A percentile compares a stretch with the other conserved stretches of the same genome.
Conservation (phyloP, 2,113 vertebrate species). For the Porphyrio hochstetteri region DNA sequence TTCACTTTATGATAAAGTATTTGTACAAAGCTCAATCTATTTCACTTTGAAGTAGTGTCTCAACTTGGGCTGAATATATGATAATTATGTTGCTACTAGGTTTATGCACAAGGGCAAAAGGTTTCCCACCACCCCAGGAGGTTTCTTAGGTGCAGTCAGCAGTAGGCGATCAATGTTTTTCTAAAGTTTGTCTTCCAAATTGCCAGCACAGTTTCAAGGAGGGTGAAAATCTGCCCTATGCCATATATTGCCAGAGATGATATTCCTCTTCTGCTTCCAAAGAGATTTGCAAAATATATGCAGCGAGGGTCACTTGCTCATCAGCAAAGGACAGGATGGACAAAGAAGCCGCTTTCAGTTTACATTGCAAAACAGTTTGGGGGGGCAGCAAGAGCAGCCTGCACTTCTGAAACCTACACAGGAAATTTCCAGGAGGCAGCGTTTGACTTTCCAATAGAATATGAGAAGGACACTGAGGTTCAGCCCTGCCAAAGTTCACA, state of each 20-base stretch:
- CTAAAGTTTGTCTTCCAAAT: not conserved
- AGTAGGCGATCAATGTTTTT: not conserved
- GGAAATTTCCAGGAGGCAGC: not conserved
- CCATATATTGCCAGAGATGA: accelerated
- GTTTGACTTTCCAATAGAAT: not conserved
- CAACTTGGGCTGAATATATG: not conserved
- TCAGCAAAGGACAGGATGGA: not conserved
- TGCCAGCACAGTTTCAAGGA: not conserved
- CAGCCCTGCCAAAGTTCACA: not conserved
- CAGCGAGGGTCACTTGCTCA: not conserved
- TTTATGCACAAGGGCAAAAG: not conserved
- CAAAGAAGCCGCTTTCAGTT: not conserved
- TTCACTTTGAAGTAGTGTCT: not conserved
- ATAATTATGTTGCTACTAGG: not conserved
- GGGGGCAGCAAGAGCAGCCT: not conserved
- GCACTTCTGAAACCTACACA: not conserved
- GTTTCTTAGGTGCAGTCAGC: not conserved
- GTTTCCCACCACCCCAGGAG: not conserved
- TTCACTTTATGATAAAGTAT: not conserved
- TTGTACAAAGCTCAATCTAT: not conserved
- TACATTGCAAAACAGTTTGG: not conserved
- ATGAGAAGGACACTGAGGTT: not conserved
- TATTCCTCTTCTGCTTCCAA: not conserved
- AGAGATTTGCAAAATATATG: not conserved
- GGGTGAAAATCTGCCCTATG: not conserved